Conservation (phyloP, 1,140 invertebrate genomes). For the Ectropis grisescens region DNA sequence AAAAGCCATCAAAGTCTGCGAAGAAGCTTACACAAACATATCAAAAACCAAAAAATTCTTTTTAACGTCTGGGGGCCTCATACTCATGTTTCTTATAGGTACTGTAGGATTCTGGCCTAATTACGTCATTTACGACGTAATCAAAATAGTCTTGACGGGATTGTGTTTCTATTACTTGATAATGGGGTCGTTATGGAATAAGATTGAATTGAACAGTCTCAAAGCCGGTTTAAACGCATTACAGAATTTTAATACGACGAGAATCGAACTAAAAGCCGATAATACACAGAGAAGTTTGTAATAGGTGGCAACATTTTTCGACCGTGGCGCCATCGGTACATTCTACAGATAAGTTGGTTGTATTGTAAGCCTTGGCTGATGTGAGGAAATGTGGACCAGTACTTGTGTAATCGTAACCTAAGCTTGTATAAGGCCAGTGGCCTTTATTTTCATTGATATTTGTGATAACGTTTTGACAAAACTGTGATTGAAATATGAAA, state of each 20-base stretch:
- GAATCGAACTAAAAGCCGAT: conserved; percentile 16
- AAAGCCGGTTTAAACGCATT: conserved; percentile 73
- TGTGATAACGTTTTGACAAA: no score
- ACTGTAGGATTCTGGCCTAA: conserved; percentile 61
- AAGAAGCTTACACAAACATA: conserved; percentile 71
- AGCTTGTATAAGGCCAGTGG: no score
- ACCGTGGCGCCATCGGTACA: no score
- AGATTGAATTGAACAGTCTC: conserved; percentile 82
- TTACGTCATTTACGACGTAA: conserved; percentile 36
- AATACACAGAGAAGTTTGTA: no score
- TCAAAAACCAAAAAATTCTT: conserved; percentile 73
- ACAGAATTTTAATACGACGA: conserved; percentile 35
- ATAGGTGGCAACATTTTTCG: no score
- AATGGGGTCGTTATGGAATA: conserved; percentile 85
- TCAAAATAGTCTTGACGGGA: conserved; percentile 74
- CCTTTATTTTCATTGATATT: no score
- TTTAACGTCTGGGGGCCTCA: conserved; percentile 60
- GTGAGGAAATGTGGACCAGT: no score
- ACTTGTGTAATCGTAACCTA: no score
- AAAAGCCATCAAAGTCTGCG: conserved; percentile 74
- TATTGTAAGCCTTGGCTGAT: no score
- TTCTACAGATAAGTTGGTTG: no score
- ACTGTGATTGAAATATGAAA: no score
- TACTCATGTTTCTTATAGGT: conserved; percentile 63
- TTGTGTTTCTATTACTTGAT: conserved; percentile 78